A percentile compares a stretch with the other conserved stretches of the same genome.
Conservation (phyloP, 1,140 invertebrate genomes). For the Colletes latitarsis region DNA sequence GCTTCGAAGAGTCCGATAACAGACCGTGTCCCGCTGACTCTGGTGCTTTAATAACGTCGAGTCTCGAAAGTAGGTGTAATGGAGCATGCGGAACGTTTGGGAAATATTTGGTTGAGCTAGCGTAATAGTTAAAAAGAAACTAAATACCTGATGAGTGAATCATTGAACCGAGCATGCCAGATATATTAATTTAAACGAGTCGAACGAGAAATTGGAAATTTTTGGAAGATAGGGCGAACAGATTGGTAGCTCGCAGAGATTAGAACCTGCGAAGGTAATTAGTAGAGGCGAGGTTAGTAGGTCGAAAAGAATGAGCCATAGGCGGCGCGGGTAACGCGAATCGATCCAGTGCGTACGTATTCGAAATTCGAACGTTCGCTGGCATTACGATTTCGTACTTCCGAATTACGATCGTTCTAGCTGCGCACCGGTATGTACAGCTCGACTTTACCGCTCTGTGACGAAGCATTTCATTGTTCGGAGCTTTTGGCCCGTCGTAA, state of each 20-base stretch:
- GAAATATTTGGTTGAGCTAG: not conserved
- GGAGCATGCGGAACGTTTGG: not conserved
- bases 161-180: too few relatives aligned
- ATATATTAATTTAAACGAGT: too few relatives aligned
- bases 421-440: constrained; percentile 9
- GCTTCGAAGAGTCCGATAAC: constrained; percentile 7
- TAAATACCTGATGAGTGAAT: not conserved
- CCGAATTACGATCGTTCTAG: constrained; percentile 43
- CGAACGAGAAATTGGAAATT: not conserved
- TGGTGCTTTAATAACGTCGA: not conserved
- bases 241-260: not conserved
- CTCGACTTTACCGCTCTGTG: constrained; percentile 41
- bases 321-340: constrained; percentile 12
- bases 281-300: not conserved
- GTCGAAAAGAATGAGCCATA: not conserved
- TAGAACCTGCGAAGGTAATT: not conserved
- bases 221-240: not conserved
- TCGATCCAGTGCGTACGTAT: not conserved
- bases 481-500: constrained; percentile 44
- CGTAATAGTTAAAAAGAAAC: not conserved
- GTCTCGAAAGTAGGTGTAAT: not conserved
- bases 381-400: constrained; percentile 42
- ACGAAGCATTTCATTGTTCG: constrained; percentile 43
- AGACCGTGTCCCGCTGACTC: not conserved
- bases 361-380: constrained; percentile 30